A percentile compares a stretch with the other conserved stretches of the same genome.
phyloP scores from a whole-genome alignment of 2,113 vertebrate genomes.

The Aplodontia rufa region DNA sequence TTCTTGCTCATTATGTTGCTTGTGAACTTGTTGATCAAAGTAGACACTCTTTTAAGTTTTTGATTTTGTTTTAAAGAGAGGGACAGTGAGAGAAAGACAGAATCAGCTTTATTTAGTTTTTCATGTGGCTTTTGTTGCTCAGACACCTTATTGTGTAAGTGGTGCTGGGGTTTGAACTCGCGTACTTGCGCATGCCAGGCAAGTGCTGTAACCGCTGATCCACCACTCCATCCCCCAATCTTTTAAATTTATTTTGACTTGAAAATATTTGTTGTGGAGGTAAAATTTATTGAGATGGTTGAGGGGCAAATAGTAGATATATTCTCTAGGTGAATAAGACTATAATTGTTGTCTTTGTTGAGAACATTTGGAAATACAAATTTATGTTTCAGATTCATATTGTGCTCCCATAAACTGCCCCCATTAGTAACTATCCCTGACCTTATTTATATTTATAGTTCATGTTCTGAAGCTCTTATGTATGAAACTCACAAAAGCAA shows the following conservation, averaged over 20 bases:
- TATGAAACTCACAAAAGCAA: background rate
- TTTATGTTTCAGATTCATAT: background rate
- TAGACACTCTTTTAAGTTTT: background rate
- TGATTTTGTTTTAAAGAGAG: no score
- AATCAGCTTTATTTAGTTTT: no score
- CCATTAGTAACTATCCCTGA: background rate
- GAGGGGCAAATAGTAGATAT: background rate
- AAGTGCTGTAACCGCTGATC: no score
- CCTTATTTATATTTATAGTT: background rate
- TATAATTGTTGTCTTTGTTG: background rate
- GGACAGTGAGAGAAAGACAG: no score
- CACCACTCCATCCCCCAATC: no score
- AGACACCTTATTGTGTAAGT: no score
- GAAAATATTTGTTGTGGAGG: background rate
- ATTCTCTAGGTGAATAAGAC: background rate
- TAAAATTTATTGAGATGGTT: background rate
- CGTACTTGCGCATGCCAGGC: no score
- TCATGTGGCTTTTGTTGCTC: no score
- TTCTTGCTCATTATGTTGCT: background rate
- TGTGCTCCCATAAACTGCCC: background rate
- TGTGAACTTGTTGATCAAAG: background rate
- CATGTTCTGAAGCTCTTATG: slow-evolving; percentile 48
- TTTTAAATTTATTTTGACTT: slow-evolving; percentile 25
- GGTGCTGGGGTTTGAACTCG: no score
- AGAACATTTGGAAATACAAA: slow-evolving; percentile 20